A percentile compares a stretch with the other conserved stretches of the same genome.
phyloP scores from a whole-genome alignment of 1,140 invertebrate species.

The Pachyrhynchus sulphureomaculatus region DNA sequence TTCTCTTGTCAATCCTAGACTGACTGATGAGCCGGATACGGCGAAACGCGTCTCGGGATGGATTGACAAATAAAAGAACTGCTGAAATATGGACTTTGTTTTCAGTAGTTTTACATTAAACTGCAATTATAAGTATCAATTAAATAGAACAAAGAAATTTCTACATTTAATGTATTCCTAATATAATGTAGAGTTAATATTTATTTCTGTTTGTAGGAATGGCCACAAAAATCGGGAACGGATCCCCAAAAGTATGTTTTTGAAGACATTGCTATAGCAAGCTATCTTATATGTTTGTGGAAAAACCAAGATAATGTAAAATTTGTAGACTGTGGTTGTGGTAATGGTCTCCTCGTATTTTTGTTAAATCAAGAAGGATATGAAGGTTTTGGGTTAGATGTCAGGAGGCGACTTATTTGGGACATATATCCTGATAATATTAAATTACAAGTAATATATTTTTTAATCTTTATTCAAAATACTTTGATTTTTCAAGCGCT shows the following conservation, averaged over 20 bases:
- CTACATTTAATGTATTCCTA: not conserved
- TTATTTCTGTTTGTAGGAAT: constrained; percentile 68
- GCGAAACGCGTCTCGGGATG: no score
- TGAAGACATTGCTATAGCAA: constrained; percentile 94
- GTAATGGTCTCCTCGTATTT: constrained; percentile 92
- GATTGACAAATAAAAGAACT: no score
- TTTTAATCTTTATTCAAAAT: constrained; percentile 45
- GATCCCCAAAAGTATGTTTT: constrained; percentile 94
- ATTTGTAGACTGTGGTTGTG: constrained; percentile 95
- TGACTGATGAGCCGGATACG: no score
- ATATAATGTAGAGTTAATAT: no score
- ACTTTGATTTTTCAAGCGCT: no score
- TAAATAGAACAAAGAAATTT: not conserved
- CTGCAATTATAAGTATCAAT: no score
- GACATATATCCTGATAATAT: constrained; percentile 66
- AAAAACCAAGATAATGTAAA: constrained; percentile 59
- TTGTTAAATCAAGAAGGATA: constrained; percentile 83
- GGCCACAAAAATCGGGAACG: constrained; percentile 78
- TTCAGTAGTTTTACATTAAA: no score
- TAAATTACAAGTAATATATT: constrained; percentile 48
- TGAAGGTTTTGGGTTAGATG: constrained; percentile 86
- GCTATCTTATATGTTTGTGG: constrained; percentile 87
- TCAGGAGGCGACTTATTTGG: constrained; percentile 90
- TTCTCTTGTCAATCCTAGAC: no score
- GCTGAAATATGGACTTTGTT: no score